phyloP scores from a whole-genome alignment of 2,888 invertebrate species.

The Dorcus hopei region DNA sequence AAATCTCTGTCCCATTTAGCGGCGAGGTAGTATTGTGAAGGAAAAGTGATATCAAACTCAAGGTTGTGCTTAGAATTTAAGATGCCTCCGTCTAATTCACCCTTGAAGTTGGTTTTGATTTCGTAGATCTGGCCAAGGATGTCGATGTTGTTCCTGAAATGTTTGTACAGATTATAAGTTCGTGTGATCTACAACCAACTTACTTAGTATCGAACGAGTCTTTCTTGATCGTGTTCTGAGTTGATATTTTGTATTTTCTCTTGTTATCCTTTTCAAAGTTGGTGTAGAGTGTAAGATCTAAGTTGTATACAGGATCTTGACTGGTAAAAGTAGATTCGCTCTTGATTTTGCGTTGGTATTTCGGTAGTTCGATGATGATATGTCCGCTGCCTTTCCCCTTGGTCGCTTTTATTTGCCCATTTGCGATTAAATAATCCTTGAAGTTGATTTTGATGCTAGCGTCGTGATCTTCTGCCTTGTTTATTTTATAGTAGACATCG shows the following conservation, averaged over 20 bases:
- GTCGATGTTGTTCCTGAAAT: slow-evolving; percentile 52
- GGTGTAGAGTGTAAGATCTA: slow-evolving; percentile 62
- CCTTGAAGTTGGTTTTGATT: slow-evolving; percentile 50
- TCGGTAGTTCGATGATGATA: slow-evolving; percentile 58
- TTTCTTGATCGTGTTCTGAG: slow-evolving; percentile 55
- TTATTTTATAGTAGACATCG: slow-evolving; percentile 56
- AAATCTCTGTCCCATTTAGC: slow-evolving; percentile 44
- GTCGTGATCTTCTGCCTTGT: slow-evolving; percentile 47
- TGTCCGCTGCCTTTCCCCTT: slow-evolving; percentile 65
- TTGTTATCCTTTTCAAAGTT: slow-evolving; percentile 68
- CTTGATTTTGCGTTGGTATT: slow-evolving; percentile 60
- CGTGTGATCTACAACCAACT: slow-evolving; percentile 31
- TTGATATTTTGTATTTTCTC: slow-evolving; percentile 64
- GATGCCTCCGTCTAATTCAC: slow-evolving; percentile 47
- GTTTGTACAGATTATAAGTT: not conserved
- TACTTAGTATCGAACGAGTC: slow-evolving; percentile 58
- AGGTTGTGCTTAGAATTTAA: slow-evolving; percentile 50
- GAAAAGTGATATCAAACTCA: slow-evolving; percentile 53
- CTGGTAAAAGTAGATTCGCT: slow-evolving; percentile 61
- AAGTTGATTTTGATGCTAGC: slow-evolving; percentile 58
- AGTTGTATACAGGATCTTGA: slow-evolving; percentile 59
- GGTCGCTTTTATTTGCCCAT: slow-evolving; percentile 61
- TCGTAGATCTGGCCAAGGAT: slow-evolving; percentile 48
- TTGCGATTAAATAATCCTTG: slow-evolving; percentile 60
- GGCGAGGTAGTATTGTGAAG: slow-evolving; percentile 50